Base-by-base conservation (phyloP, 2,888 invertebrate species). In the Blera fallax region DNA sequence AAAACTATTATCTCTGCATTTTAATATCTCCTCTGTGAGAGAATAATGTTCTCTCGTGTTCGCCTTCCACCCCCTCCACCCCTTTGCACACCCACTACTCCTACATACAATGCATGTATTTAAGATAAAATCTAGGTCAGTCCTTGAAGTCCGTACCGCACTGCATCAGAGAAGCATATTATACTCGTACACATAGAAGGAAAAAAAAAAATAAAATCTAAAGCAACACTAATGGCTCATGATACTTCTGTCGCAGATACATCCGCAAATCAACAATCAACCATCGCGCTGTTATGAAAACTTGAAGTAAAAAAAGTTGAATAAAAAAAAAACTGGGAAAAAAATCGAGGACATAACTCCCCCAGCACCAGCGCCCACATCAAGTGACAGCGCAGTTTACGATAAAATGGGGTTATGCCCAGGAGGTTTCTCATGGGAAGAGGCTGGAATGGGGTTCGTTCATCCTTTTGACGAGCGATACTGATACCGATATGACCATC, bases 211-310 rank as follows among this genome's bases (percentile, higher is more conserved):
- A 27, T 29, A 58, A n/a, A 27, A n/a, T 48, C 48, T 21, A 32
- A 29, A 56, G 16, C 56, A 54, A 29, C 29, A 70, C 69, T 76
- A 81, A 76, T 81, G 73, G 81, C 81, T 76, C 62, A 81, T 81
- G 76, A 80, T 60, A 74, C 65, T 56, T 79, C 72, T 79, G 60
- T 54, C 70, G 70, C 81, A 81, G 81, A 70, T 76, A 76, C 54
- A 70, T 64, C 48, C 32, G 45, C 69, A 81, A 64, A 81, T 81
- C 81, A 81, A 81, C 76, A 69, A 81, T 76, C 69, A 81, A 14
- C 48, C 60, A 48, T 58, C 32, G 11, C 43, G 29, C n/a, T n/a
- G 43, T 32, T 54, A 32, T 52, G 21, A 52, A 52, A 54, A 54
- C 3, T 50, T 24, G 50, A 50, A 50, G 50, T 52, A 29, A 56